phyloP scores from a whole-genome alignment of 2,113 vertebrate species.

The Chaetops frenatus region DNA sequence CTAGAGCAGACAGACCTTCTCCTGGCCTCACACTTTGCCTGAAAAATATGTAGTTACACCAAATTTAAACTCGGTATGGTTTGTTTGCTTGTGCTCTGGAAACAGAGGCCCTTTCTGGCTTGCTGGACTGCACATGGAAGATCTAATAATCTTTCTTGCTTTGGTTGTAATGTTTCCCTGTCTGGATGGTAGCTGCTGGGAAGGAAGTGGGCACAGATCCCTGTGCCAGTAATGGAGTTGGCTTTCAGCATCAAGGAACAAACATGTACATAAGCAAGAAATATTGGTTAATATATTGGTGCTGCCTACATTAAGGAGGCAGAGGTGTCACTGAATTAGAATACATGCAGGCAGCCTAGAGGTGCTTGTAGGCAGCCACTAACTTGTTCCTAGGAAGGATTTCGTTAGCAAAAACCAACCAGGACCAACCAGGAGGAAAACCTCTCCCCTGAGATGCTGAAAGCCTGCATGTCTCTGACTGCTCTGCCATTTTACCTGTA shows the following conservation, averaged over 20 bases:
- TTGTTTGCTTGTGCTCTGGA: neutral
- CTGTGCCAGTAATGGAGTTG: neutral
- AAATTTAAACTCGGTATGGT: neutral
- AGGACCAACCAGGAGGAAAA: neutral
- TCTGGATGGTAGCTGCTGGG: neutral
- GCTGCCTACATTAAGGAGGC: neutral
- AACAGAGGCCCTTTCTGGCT: constrained; percentile 17
- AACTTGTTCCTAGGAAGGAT: neutral
- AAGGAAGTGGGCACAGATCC: neutral
- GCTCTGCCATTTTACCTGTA: neutral
- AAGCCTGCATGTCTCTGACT: neutral
- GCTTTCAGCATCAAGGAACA: neutral
- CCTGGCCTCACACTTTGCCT: neutral
- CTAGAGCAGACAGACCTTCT: neutral
- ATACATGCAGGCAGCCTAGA: neutral
- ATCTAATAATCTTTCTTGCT: neutral
- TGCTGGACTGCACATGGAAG: neutral
- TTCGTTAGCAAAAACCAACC: neutral
- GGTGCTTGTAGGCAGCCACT: neutral
- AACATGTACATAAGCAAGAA: constrained; percentile 30
- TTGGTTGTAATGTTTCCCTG: neutral
- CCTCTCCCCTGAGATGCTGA: neutral
- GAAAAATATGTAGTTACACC: neutral
- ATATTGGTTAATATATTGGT: neutral
- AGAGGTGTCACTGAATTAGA: neutral